Conservation (phyloP, 2,113 vertebrate genomes). For the Corydoras maculifer region DNA sequence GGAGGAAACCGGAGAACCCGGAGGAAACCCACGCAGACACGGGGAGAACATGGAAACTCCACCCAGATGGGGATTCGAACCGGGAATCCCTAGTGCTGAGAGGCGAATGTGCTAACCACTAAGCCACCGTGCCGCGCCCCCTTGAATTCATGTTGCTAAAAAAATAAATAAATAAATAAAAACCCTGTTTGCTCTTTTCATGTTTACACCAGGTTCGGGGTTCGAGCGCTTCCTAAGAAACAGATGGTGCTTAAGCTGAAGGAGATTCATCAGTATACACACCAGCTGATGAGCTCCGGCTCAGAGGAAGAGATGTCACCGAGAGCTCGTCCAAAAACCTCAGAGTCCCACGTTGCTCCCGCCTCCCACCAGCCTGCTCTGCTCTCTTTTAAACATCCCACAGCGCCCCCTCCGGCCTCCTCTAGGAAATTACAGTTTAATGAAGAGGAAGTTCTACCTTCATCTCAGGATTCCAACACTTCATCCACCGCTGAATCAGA, state of each 20-base stretch:
- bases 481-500: conserved; percentile 72
- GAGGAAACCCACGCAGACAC: too few relatives aligned
- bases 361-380: too few relatives aligned
- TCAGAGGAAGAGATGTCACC: conserved; percentile 61
- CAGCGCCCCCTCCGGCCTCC: conserved; percentile 25
- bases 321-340: neutral
- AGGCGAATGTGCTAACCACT: too few relatives aligned
- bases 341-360: too few relatives aligned
- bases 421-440: conserved; percentile 14
- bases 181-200: neutral
- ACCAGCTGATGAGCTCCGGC: conserved; percentile 73
- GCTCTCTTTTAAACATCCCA: conserved; percentile 51
- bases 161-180: neutral
- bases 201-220: conserved; percentile 74
- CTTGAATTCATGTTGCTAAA: conserved; percentile 80
- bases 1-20: too few relatives aligned
- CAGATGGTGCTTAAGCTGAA: conserved; percentile 95
- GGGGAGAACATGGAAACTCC: too few relatives aligned
- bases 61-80: too few relatives aligned
- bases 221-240: conserved; percentile 84
- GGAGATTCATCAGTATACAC: conserved; percentile 95
- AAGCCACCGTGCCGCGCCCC: too few relatives aligned
- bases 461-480: conserved; percentile 71
- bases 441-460: conserved; percentile 46
- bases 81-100: too few relatives aligned